Base-by-base conservation (phyloP, 1,140 invertebrate genomes). In the Habropoda laboriosa region DNA sequence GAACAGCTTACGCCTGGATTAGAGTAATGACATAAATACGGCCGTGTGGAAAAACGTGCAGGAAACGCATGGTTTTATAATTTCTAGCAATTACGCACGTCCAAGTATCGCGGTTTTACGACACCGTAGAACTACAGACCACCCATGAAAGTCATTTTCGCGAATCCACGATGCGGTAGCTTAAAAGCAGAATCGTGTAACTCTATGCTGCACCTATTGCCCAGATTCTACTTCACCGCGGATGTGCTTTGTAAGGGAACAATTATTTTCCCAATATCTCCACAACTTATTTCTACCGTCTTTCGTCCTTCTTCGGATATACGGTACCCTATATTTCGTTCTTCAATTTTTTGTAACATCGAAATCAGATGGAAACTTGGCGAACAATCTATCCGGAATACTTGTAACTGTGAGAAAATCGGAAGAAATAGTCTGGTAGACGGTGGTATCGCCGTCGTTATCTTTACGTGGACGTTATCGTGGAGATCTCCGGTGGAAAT, bases 171-270 rank as follows among this genome's bases (percentile, higher is more conserved):
- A 13, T 30, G 40, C 30, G 45, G 45, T 51, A 24, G 30, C 21
- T 67, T 67, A 49, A 67, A 51, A 67, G 64, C 30, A 35, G n/a
- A 67, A 67, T 49, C 64, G 13, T 67, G 64, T 67, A 67, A 67
- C 18, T 67, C 21, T 51, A 24, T 6, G 1, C 10, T 35, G 45
- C 64, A 49, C n/a, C 30, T 16, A 24, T 35, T 67, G 12, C 12
- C n/a, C 24, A 1, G 63, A 30, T 30, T 30, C 63, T n/a, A 12
- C 30, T 45, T 32, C 42, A 21, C 42, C 30, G n/a, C 16, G 8
- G 18, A 38, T 12, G 10, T n/a, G 58, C 58, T 61, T 38, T 61
- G 27, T 42, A 42, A 63, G 24, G 16, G 1, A 27, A 8, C 16
- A 27, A 51, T n/a, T 51, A 35, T 35, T n/a, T 35, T 49, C 21